Base-by-base conservation (phyloP, 2,888 invertebrate species). In the Thymelicus acteon region DNA sequence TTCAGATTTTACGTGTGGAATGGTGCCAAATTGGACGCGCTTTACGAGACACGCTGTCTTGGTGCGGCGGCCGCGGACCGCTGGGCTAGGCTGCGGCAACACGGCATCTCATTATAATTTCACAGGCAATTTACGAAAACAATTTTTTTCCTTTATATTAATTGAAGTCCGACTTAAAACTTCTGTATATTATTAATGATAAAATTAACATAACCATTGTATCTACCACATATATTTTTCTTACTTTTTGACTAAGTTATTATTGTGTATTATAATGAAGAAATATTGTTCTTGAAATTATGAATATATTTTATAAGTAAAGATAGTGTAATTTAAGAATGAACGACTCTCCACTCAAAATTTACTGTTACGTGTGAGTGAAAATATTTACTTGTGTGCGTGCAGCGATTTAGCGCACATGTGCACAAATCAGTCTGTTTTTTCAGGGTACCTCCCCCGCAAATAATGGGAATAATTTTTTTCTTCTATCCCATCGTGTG, bases 1-100 rank as follows among this genome's bases (percentile, higher is more conserved):
- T 64, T 57, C 47, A 47, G 57, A 57, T 69, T 57, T 57, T 57
- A 63, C 44, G 40, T 15, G 78, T 87, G 86, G 85, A 82, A 72
- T 76, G 72, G 82, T 85, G 85, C 85, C 88, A 86, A 86, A 78
- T 77, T 72, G 68, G 72, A 79, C 77, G 76, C 80, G 80, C 58
- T 78, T 80, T 76, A 78, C 78, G 79, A 83, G 86, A 84, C 87
- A 83, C 73, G 79, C 81, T 78, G 86, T 88, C 87, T 87, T 79
- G 31, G 31, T 24, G 54, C 54, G 24, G 12, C 54, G 54, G 10
- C 44, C 10, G 10, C n/a, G 54, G 24, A 12, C 3, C 13, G 15
- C 37, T 37, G 62, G n/a, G 48, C 8, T 62, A 37, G n/a, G 49
- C 47, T 48, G 31, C 15, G 12, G 2, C 10, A 44, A 44, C 44